Evolutionary conservation across 2,797 vertebrate species (phyloP).

Genomic region (Hemitrygon akajei): DNA sequence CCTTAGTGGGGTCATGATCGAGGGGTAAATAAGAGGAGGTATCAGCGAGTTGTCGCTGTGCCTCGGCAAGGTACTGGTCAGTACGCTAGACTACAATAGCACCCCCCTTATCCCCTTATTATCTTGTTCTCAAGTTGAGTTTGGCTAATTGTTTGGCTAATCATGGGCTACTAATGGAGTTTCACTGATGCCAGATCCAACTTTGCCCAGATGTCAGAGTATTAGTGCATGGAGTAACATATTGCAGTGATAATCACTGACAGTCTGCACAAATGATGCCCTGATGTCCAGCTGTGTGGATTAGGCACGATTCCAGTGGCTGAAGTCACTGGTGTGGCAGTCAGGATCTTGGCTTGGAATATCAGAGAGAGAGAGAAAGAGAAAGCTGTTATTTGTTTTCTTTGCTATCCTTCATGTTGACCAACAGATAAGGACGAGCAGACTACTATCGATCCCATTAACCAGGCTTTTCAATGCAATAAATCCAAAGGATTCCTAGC

Average conservation of each 20-base stretch:
- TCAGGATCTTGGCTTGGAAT: not conserved
- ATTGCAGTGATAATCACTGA: not conserved
- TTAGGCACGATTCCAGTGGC: not conserved
- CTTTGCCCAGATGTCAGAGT: not conserved
- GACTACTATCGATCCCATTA: not conserved
- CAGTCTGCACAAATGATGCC: not conserved
- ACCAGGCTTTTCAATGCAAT: not conserved
- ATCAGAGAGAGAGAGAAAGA: not conserved
- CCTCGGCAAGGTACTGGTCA: too few relatives aligned
- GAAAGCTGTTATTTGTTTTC: not conserved
- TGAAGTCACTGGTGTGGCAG: not conserved
- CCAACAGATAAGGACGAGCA: not conserved
- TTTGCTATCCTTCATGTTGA: not conserved
- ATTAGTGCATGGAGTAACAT: not conserved
- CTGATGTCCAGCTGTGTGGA: not conserved
- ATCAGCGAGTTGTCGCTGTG: too few relatives aligned
- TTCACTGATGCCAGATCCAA: not conserved
- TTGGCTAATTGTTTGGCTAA: not conserved
- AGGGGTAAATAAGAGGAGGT: too few relatives aligned
- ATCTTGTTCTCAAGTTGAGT: not conserved
- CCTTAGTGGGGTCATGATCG: too few relatives aligned
- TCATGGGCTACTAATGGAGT: not conserved
- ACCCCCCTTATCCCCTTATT: too few relatives aligned
- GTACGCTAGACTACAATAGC: too few relatives aligned
- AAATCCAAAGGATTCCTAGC: not conserved